phyloP scores from a whole-genome alignment of 2,797 vertebrate species.

The Orientallactaga sibirica region DNA sequence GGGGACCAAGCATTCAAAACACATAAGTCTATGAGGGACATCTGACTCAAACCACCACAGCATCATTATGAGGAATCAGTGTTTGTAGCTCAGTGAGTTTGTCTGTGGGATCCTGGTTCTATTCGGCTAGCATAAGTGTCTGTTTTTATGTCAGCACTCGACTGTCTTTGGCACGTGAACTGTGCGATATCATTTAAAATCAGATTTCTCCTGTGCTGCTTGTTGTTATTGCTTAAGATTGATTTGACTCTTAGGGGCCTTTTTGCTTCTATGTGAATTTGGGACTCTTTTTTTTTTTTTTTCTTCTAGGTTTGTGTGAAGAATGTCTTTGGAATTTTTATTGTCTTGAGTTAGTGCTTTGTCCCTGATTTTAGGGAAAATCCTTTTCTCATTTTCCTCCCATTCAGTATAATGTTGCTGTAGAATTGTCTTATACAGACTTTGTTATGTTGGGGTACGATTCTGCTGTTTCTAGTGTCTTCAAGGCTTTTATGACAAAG shows the following conservation, averaged over 20 bases:
- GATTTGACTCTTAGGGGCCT: not conserved
- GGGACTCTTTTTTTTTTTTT: not conserved
- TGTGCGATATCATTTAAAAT: not conserved
- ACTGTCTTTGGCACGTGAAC: not conserved
- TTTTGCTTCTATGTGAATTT: not conserved
- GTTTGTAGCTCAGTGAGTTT: not conserved
- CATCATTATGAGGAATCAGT: not conserved
- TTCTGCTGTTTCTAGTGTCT: not conserved
- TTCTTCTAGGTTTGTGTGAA: not conserved
- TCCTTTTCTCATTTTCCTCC: not conserved
- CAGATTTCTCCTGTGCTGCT: not conserved
- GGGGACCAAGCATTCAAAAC: too few species aligned
- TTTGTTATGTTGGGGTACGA: rapidly evolving
- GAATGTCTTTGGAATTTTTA: not conserved
- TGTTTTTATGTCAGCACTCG: not conserved
- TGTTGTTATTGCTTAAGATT: not conserved
- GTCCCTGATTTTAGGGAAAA: not conserved
- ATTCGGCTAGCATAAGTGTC: too few species aligned
- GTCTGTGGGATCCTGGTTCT: not conserved
- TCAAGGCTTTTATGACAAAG: not conserved
- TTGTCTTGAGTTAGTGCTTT: not conserved
- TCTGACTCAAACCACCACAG: too few species aligned
- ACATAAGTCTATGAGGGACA: too few species aligned
- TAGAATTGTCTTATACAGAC: not conserved
- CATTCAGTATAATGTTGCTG: not conserved